Percentiles rank a stretch among this genome's conserved stretches.
These are phyloP conservation scores for Zoanthus gigantus DNA, from an alignment of 92 coral and sea anemone species.

Conservation along the genomic window DNA sequence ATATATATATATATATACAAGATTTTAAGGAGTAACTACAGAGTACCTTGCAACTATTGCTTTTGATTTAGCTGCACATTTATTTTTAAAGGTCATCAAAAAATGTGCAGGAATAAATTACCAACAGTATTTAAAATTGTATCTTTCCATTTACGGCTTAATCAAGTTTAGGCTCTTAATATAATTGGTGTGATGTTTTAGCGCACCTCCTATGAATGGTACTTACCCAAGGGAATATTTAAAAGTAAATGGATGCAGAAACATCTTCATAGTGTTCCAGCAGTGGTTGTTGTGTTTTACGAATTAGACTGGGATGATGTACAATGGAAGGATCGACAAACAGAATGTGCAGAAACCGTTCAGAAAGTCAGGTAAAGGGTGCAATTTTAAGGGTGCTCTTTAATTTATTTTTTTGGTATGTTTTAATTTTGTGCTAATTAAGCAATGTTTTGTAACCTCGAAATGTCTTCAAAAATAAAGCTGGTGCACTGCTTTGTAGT, in stretches of 20 bases:
- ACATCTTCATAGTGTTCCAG: conserved; percentile 89
- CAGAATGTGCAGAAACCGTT: conserved; percentile 92
- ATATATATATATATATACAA: too few species aligned
- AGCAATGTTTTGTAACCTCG: too few species aligned
- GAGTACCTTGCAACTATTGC: too few species aligned
- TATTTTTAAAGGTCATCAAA: too few species aligned
- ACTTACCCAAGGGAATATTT: conserved; percentile 88
- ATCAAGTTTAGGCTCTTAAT: neutral
- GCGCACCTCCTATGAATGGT: conserved; percentile 99
- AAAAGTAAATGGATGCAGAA: conserved; percentile 97
- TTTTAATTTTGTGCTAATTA: too few species aligned
- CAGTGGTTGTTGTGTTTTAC: conserved; percentile 95
- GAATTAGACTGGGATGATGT: conserved; percentile 97
- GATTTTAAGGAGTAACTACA: too few species aligned
- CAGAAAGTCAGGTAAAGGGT: conserved; percentile 85
- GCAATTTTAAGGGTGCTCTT: too few species aligned
- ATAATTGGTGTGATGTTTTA: conserved; percentile 32
- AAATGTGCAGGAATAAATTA: too few species aligned
- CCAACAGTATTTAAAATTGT: neutral
- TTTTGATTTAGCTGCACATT: too few species aligned
- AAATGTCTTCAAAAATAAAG: too few species aligned
- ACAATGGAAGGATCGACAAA: conserved; percentile 91
- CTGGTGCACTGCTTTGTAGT: too few species aligned
- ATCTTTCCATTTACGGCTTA: neutral
- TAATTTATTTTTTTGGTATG: too few species aligned